Conservation (phyloP, 2,797 vertebrate species). For the Cyprinodon diabolis region DNA sequence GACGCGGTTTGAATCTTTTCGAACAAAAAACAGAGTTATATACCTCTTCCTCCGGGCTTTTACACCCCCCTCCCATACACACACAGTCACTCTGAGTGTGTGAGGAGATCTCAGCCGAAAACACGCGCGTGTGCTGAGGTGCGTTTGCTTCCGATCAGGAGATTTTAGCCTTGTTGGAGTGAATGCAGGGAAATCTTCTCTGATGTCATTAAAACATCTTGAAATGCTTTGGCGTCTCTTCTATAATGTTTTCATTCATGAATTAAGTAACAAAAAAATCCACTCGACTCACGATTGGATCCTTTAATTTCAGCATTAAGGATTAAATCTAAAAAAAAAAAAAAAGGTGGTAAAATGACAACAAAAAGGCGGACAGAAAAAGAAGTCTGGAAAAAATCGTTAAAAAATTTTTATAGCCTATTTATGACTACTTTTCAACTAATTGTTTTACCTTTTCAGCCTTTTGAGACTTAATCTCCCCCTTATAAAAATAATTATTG, state of each 20-base stretch:
- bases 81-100: not conserved
- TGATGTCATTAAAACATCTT: not conserved
- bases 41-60: not conserved
- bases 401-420: no score
- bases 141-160: not conserved
- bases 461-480: not conserved
- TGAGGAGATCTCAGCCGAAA: not conserved
- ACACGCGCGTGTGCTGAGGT: not conserved
- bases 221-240: not conserved
- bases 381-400: not conserved
- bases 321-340: no score
- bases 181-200: not conserved
- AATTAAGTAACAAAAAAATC: no score
- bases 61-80: not conserved
- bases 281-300: no score
- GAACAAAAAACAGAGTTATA: constrained; percentile 34
- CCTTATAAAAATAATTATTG: not conserved
- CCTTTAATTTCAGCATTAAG: not conserved
- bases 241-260: not conserved
- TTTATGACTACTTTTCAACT: not conserved
- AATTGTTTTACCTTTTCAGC: not conserved
- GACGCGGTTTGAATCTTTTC: constrained; percentile 33
- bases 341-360: not conserved
- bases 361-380: not conserved
- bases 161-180: no score